Base-by-base conservation (phyloP, 2,113 vertebrate genomes). In the Takifugu flavidus region DNA sequence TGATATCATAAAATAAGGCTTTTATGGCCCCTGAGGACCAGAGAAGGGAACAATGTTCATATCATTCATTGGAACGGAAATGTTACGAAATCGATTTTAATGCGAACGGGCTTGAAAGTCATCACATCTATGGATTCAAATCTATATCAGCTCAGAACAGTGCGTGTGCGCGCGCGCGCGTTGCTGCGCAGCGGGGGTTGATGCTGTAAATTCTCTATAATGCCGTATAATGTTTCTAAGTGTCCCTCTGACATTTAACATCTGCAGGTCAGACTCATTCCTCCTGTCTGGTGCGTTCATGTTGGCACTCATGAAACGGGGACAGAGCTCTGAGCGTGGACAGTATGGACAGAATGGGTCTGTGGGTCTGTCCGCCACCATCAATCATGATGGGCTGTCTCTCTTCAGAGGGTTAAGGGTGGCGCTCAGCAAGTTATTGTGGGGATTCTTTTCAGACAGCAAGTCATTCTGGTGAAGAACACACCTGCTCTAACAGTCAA, bases 141-240 rank as follows among this genome's bases (percentile, higher is more conserved):
- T 20, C 20, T 20, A 4, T 45, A 12, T 45, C 13, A 15, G 44
- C 15, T 49, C n/a, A 49, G 8, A 39, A n/a, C 13, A 47, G 2
- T 6, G 5, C 58, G 13, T 12, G 15, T 56, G 6, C 63, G 31
- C 28, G 10, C 29, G 50, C 6, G 13, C 62, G 53, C 34, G 4
- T 5, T 52, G 34, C 8, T 39, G 34, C 34, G 2, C 34, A 39
- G 49, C 5, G 14, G 59, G 58, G 6, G 59, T 59, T 56, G 53
- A 49, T 53, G 62, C 2, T 78, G 49, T 79, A 77, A 72, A 75
- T 73, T 77, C 63, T 65, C 69, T 27, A 46, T 75, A 72, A 79
- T 63, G 57, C 69, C 75, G 70, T 66, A 65, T 57, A 67, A 68
- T 51, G 25, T 45, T 62, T 50, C 13, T 79, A 31, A 78, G 72